Percentiles rank a stretch among this genome's conserved stretches.
Evolutionary conservation across 2,797 vertebrate genomes (phyloP).

Genomic region (Falco berigora): DNA sequence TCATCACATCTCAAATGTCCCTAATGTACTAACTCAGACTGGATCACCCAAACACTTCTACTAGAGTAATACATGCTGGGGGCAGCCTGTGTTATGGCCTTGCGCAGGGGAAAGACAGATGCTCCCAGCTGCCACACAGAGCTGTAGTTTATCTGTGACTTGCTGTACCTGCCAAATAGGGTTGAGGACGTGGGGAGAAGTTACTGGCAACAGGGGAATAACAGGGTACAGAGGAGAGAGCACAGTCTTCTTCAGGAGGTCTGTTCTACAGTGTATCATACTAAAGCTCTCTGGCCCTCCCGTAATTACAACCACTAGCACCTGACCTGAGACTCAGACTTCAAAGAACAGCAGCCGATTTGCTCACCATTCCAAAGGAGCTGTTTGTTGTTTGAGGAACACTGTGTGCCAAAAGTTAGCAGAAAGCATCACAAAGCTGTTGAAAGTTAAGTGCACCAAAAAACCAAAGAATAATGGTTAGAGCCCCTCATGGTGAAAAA

Average conservation of each 20-base stretch:
- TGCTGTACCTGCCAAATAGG: not conserved
- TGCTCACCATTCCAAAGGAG: not conserved
- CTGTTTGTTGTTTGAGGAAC: not conserved
- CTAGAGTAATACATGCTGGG: not conserved
- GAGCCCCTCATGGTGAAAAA: not conserved
- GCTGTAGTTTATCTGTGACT: not conserved
- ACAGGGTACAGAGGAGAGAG: not conserved
- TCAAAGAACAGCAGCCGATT: not conserved
- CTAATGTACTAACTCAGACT: not conserved
- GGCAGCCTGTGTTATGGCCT: not conserved
- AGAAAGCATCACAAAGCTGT: not conserved
- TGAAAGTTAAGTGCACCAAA: not conserved
- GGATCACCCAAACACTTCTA: not conserved
- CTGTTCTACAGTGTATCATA: not conserved
- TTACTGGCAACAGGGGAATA: not conserved
- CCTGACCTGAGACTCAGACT: not conserved
- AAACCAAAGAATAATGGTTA: not conserved
- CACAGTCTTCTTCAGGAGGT: not conserved
- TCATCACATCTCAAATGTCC: not conserved
- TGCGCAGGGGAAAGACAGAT: not conserved
- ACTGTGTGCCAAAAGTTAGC: not conserved
- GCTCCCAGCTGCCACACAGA: not conserved
- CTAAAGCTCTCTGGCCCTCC: not conserved
- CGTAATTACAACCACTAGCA: not conserved
- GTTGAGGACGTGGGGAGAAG: not conserved